Base-by-base conservation (phyloP, 1,140 invertebrate species). In the Zaprionus gabonicus region DNA sequence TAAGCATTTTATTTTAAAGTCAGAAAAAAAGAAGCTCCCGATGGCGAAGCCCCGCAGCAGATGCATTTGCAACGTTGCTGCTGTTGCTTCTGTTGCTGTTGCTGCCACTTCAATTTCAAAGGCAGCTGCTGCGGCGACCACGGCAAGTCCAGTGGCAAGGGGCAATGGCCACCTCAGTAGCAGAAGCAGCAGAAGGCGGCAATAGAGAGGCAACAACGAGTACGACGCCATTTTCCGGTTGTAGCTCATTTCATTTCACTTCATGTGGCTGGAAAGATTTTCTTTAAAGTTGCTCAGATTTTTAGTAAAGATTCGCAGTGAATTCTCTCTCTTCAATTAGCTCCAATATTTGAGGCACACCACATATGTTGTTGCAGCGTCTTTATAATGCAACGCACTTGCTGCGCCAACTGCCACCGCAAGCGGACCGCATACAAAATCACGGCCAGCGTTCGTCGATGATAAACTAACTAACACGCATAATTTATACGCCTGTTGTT, bases 71-170 rank as follows among this genome's bases (percentile, higher is more conserved):
- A 71, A 62, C 68, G 46, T 49, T 41, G 65, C 71, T 74, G 65
- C 69, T 64, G 67, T 57, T 41, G 65, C 71, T 74, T 62, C 69
- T 64, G 67, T 57, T 58, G 70, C 70, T 81, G 66, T 56, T 63
- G 70, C 70, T 81, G 66, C 80, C 83, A 88, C 84, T 86, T 83
- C 80, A 83, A 88, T 88, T 86, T 83, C 69, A 86, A 86, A 87
- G 80, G 83, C 81, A 80, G 58, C 74, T 31, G 74, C 65, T 34
- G 9, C 31, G 31, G 31, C 31, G 31, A 34, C 31, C 31, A 34
- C 1, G 9, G 28, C 28, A 6, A 6, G 28, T 2, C 28, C 28
- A 31, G 28, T 31, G 31, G 31, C 31, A 63, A 68, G 31, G 67
- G 65, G 58, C 74, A 68, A 25, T 68, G 62, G 65, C 63, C 17